Percentiles rank a stretch among this genome's conserved stretches.
These are phyloP conservation scores for Sebastes jordani DNA, from an alignment of 2,797 vertebrate genomes.

Conservation along the genomic window DNA sequence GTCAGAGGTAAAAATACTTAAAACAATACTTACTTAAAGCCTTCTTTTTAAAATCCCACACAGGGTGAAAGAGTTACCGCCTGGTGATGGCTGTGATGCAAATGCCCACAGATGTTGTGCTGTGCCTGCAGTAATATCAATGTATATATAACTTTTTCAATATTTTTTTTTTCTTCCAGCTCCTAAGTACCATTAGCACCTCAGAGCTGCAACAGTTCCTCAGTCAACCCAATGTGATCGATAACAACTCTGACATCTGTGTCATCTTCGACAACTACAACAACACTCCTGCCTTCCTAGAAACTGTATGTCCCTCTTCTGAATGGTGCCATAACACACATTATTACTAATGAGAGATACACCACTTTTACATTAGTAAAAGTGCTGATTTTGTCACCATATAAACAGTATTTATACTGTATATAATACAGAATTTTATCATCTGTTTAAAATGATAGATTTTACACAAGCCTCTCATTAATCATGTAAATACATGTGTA, in stretches of 20 bases:
- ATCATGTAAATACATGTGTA: neutral
- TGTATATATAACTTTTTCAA: neutral
- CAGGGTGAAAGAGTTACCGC: neutral
- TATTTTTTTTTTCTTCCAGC: conserved; percentile 42
- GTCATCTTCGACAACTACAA: conserved; percentile 66
- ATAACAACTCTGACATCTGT: conserved; percentile 54
- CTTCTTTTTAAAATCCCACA: neutral
- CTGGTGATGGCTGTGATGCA: neutral
- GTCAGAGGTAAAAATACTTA: conserved; percentile 56
- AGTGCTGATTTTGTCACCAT: neutral
- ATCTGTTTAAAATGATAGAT: neutral
- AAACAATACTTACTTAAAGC: neutral
- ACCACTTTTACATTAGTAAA: neutral
- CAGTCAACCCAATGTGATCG: conserved; percentile 40
- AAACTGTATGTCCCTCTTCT: conserved; percentile 53
- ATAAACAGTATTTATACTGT: neutral
- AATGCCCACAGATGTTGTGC: neutral
- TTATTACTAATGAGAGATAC: neutral
- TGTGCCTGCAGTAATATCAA: neutral
- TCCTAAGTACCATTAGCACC: conserved; percentile 62
- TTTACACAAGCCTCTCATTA: neutral
- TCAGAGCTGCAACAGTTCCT: conserved; percentile 66
- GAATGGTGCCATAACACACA: neutral
- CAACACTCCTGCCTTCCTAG: conserved; percentile 61
- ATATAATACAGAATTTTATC: neutral